Evolutionary conservation across 2,888 invertebrate species (phyloP).

Genomic region (Tricholauxania praeusta): DNA sequence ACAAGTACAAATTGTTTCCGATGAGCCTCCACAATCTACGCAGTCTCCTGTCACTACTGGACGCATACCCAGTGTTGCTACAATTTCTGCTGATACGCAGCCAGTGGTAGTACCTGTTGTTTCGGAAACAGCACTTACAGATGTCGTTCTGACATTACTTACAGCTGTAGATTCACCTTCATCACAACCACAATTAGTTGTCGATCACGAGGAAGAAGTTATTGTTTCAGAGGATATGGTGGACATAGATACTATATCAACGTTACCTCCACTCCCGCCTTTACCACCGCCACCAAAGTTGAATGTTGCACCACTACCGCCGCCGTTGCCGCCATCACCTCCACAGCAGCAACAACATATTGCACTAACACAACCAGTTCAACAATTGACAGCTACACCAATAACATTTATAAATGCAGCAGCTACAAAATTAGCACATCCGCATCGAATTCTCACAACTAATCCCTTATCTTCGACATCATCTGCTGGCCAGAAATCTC

Average conservation of each 20-base stretch:
- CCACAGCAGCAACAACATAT: constrained; percentile 13
- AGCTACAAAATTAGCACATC: constrained; percentile 13
- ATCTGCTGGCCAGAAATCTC: constrained; percentile 37
- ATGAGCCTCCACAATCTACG: constrained; percentile 50
- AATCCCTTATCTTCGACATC: constrained; percentile 32
- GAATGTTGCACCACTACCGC: constrained; percentile 45
- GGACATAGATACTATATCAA: constrained; percentile 47
- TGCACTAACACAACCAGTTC: constrained; percentile 21
- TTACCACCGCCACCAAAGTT: constrained; percentile 51
- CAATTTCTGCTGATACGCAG: not conserved
- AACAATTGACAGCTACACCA: constrained; percentile 40
- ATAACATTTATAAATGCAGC: constrained; percentile 21
- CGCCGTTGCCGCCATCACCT: constrained; percentile 56
- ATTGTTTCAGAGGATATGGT: constrained; percentile 55
- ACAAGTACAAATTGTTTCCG: constrained; percentile 66
- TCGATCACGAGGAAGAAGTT: constrained; percentile 66
- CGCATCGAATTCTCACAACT: constrained; percentile 6
- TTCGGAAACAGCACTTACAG: constrained; percentile 20
- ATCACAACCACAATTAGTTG: constrained; percentile 57
- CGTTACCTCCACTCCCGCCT: constrained; percentile 48
- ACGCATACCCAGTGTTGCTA: not conserved
- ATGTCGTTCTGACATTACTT: constrained; percentile 31
- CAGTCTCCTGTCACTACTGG: constrained; percentile 25
- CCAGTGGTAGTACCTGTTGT: not conserved
- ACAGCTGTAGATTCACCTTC: constrained; percentile 44